Evolutionary conservation across 2,888 invertebrate species (phyloP), one percentile per base, ranked within the genome.

Genomic region (Drosophila maculinotata): DNA sequence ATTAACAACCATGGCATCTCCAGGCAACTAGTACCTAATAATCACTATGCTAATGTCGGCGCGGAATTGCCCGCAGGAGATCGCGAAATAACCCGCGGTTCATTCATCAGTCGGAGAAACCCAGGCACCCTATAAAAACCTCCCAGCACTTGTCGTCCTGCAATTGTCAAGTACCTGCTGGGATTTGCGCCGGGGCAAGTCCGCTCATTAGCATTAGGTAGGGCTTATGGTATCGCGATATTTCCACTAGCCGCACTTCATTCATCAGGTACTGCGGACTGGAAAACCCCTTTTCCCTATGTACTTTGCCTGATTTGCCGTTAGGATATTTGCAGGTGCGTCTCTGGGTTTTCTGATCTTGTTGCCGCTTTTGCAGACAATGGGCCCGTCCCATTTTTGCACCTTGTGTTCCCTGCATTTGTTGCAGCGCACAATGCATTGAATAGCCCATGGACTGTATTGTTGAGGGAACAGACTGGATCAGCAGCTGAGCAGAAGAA

Each of bases 371-470:
- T 69, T 15, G 60, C 68, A 54, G 59, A 87, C 86, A 87, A 86
- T 76, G 68, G 69, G 78, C 65, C 69, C 79, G 71, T 87, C 88
- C 89, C 76, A 89, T 79, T 88, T 90, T 90, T 90, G 90, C 90
- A 90, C 90, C 89, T 90, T 90, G 89, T 82, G 47, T 57, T 68
- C 49, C 12, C 47, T 41, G 63, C 54, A 59, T 60, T 72, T 58
- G 51, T 54, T 69, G 65, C 12, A 45, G 12, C 12, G 20, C 20
- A 65, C 69, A 73, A 69, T 51, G 15, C 36, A 25, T 31, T 60
- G 31, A 49, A 54, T 31, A 73, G 48, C 26, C 7, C 17, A 60
- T 51, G 45, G 6, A n/a, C 30, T 45, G 52, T 41, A 44, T 74
- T 75, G 71, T 73, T 51, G 33, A 4, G 2, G 12, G 49, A 53